These are phyloP conservation scores for Drosophila tsacasi DNA, from an alignment of 1,140 invertebrate genomes.

Conservation along the genomic window DNA sequence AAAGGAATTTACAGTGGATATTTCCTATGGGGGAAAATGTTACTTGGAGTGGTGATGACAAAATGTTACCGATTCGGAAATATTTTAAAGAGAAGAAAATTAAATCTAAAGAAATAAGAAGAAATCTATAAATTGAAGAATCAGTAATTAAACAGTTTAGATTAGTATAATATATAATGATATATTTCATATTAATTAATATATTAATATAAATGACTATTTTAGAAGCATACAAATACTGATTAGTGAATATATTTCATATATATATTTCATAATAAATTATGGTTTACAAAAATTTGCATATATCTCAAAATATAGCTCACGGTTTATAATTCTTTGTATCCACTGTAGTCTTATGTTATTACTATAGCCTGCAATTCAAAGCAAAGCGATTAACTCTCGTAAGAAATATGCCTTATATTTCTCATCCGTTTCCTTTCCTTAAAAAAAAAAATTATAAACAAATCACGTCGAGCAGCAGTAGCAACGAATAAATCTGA, in stretches of 20 bases:
- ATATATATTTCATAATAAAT: neutral
- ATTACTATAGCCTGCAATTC: neutral
- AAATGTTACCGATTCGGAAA: neutral
- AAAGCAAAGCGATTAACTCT: slow-evolving; percentile 4
- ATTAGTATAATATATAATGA: no score
- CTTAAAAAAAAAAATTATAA: slow-evolving; percentile 23
- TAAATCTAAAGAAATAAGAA: no score
- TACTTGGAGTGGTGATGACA: neutral
- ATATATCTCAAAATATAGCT: neutral
- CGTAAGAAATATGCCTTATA: neutral
- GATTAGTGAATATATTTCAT: neutral
- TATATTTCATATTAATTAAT: no score
- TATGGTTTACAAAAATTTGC: neutral
- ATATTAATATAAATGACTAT: no score
- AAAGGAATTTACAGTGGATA: slow-evolving; percentile 32
- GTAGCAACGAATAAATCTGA: slow-evolving; percentile 8
- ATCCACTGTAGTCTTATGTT: neutral
- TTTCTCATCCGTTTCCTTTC: slow-evolving; percentile 2
- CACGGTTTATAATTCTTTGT: no score
- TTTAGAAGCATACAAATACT: neutral
- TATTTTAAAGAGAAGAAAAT: no score
- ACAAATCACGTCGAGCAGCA: slow-evolving; percentile 38
- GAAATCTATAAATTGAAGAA: neutral
- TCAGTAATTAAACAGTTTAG: no score
- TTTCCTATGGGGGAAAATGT: neutral